These are phyloP conservation scores for Syrrhaptes paradoxus DNA, from an alignment of 2,113 vertebrate species.

Conservation along the genomic window DNA sequence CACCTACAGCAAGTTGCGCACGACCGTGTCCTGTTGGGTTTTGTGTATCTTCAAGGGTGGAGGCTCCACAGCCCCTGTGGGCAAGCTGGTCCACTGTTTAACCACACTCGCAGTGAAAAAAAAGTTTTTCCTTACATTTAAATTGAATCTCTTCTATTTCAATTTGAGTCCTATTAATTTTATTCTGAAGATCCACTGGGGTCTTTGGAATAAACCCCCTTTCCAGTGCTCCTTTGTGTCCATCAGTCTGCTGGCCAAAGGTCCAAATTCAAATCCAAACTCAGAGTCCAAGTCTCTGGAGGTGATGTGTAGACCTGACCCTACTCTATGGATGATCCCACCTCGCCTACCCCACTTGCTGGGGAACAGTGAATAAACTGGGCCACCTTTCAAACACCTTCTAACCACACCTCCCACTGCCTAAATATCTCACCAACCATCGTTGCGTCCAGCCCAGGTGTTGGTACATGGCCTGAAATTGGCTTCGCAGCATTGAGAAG, in stretches of 20 bases:
- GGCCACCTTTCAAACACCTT: neutral
- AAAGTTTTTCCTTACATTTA: neutral
- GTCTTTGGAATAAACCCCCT: neutral
- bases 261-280: neutral
- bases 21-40: fast-evolving
- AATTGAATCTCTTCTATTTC: neutral
- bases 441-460: fast-evolving
- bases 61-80: neutral
- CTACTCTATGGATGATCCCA: neutral
- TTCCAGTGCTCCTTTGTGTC: neutral
- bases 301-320: neutral
- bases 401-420: neutral
- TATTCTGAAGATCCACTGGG: neutral
- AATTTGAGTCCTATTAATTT: neutral
- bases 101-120: neutral
- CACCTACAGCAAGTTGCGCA: neutral
- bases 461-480: neutral
- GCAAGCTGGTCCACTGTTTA: neutral
- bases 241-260: neutral
- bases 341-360: no score
- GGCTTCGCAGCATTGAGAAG: fast-evolving
- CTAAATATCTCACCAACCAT: neutral
- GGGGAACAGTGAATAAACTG: neutral
- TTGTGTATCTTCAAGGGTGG: neutral
- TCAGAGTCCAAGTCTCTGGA: neutral